phyloP scores from a whole-genome alignment of 2,797 vertebrate species.

The Morus bassanus region DNA sequence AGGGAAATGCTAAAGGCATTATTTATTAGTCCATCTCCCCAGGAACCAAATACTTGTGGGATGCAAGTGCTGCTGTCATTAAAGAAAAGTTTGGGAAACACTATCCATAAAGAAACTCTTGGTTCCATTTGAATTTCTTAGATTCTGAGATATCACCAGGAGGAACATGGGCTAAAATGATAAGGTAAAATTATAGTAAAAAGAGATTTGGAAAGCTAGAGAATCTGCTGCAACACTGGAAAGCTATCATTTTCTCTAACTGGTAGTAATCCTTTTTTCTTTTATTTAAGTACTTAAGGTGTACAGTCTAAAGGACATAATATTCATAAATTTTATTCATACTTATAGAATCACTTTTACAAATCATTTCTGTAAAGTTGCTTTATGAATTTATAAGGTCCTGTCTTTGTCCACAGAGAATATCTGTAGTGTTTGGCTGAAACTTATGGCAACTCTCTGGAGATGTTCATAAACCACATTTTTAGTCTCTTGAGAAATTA shows the following conservation, averaged over 20 bases:
- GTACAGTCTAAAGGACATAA: neutral
- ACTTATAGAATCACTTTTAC: neutral
- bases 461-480: neutral
- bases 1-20: neutral
- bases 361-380: neutral
- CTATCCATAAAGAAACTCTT: neutral
- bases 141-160: neutral
- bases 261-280: slow-evolving; percentile 17
- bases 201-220: slow-evolving; percentile 6
- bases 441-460: neutral
- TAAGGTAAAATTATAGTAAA: slow-evolving; percentile 20
- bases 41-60: neutral
- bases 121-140: neutral
- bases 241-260: slow-evolving; percentile 58
- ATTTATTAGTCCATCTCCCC: neutral
- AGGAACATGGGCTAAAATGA: slow-evolving; percentile 15
- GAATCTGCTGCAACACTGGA: neutral
- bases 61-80: neutral
- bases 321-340: neutral
- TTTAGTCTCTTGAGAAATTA: neutral
- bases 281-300: slow-evolving; percentile 41
- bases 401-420: neutral
- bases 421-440: neutral
- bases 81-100: neutral
- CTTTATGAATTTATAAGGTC: neutral